phyloP scores from a whole-genome alignment of 35 echinoderm and acorn worm species.

The Acanthaster planci region DNA sequence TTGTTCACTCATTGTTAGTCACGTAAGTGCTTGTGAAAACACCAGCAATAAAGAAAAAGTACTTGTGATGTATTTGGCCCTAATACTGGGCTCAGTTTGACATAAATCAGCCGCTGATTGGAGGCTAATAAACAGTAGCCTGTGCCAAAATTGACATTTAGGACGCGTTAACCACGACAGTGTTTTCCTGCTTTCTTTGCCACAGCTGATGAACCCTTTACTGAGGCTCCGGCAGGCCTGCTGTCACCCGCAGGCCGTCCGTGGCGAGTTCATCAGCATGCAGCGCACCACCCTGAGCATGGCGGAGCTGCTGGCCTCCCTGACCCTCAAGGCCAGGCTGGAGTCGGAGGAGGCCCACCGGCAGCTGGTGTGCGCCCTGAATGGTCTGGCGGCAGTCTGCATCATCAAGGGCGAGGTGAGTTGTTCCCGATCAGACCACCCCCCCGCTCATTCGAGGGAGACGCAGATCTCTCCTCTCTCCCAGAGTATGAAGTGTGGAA shows the following conservation, averaged over 20 bases:
- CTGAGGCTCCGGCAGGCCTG: conserved; percentile 88
- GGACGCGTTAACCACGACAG: too few relatives aligned
- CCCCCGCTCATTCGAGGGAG: too few relatives aligned
- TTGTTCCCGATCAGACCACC: background rate
- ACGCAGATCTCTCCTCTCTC: too few relatives aligned
- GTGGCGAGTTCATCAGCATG: conserved; percentile 81
- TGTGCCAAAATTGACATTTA: too few relatives aligned
- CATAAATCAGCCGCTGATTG: too few relatives aligned
- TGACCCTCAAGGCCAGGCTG: conserved; percentile 75
- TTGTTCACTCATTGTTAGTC: too few relatives aligned
- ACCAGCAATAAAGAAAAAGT: too few relatives aligned
- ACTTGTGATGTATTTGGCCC: too few relatives aligned
- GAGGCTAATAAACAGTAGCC: too few relatives aligned
- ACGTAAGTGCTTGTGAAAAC: too few relatives aligned
- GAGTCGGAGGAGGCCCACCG: conserved; percentile 89
- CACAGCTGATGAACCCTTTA: conserved; percentile 71
- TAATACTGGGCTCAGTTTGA: too few relatives aligned
- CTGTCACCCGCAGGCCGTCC: conserved; percentile 91
- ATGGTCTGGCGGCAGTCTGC: conserved; percentile 81
- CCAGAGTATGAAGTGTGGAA: too few relatives aligned
- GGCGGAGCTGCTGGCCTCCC: conserved; percentile 75
- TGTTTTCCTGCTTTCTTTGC: background rate
- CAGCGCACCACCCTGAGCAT: conserved; percentile 86
- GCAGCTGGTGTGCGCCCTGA: conserved; percentile 86
- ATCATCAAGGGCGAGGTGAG: conserved; percentile 87